A percentile compares a stretch with the other conserved stretches of the same genome.
Conservation (phyloP, 2,888 invertebrate species). For the Branchellion lobata region DNA sequence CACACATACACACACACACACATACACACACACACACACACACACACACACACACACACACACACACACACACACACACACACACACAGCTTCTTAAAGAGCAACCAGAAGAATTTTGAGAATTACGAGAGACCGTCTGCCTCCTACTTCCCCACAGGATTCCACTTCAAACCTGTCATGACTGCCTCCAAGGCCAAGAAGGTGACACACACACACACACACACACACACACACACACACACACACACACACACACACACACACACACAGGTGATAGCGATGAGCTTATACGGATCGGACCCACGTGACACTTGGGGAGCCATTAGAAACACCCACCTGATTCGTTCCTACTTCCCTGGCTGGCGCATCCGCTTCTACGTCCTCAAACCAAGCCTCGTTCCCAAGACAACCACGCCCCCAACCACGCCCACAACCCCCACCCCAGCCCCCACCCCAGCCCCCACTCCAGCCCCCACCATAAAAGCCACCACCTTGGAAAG, state of each 20-base stretch:
- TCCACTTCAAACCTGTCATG: not conserved
- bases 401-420: too few relatives aligned
- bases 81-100: not conserved
- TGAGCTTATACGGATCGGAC: not conserved
- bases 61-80: constrained; percentile 25
- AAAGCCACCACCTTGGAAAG: not conserved
- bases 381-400: not conserved
- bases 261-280: not conserved
- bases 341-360: not conserved
- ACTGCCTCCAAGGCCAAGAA: too few relatives aligned
- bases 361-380: constrained; percentile 7
- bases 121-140: too few relatives aligned
- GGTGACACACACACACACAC: not conserved
- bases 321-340: constrained; percentile 1
- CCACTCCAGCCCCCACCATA: too few relatives aligned
- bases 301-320: constrained; percentile 11
- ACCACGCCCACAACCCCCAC: too few relatives aligned
- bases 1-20: constrained; percentile 10
- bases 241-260: not conserved
- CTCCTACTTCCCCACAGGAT: too few relatives aligned
- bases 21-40: constrained; percentile 20
- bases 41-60: constrained; percentile 29
- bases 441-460: too few relatives aligned
- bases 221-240: not conserved
- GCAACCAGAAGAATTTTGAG: not conserved